Base-by-base conservation (phyloP, 2,888 invertebrate species). In the Pyrgus malvae region DNA sequence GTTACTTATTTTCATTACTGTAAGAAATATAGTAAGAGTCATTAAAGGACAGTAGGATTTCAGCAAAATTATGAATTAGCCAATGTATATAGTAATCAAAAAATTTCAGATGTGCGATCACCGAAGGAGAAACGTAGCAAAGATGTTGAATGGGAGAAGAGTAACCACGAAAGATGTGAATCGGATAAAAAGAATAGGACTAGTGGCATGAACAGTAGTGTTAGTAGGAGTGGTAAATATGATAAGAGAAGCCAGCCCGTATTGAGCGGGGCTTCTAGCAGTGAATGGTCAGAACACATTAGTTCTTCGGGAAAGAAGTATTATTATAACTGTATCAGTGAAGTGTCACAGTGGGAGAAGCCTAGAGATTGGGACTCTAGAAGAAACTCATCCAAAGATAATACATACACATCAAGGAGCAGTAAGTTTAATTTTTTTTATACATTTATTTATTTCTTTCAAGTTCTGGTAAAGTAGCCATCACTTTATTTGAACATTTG, bases 291-390 rank as follows among this genome's bases (percentile, higher is more conserved):
- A 62, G 98, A 99, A 89, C 98, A 99, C 87, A 95, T 97, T 76
- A 98, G 98, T 92, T 98, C 98, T 65, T 97, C 98, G 55, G 98
- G 98, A 62, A 99, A 99, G 92, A 97, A 96, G 92, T 99, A 99
- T 94, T 99, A 98, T 92, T 99, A 99, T 92, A 99, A 99, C 91
- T 96, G 96, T 92, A 96, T 96, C 91, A 98, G 98, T 69, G 98
- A 99, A 92, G 97, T 98, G 72, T 99, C 99, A 67, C 99, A 99
- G 89, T 99, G 99, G 99, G 98, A 99, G 86, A 98, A 98, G 82
- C 99, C 99, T 68, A 94, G 96, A 81, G 99, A 99, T 87, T 98
- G 98, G 97, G 93, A 88, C 65, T 69, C 81, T 41, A 81, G 87
- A 64, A 80, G 85, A 71, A 87, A 77, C 59, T 74, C 81, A 85